phyloP scores from a whole-genome alignment of 2,797 vertebrate genomes.

The Channa striata region DNA sequence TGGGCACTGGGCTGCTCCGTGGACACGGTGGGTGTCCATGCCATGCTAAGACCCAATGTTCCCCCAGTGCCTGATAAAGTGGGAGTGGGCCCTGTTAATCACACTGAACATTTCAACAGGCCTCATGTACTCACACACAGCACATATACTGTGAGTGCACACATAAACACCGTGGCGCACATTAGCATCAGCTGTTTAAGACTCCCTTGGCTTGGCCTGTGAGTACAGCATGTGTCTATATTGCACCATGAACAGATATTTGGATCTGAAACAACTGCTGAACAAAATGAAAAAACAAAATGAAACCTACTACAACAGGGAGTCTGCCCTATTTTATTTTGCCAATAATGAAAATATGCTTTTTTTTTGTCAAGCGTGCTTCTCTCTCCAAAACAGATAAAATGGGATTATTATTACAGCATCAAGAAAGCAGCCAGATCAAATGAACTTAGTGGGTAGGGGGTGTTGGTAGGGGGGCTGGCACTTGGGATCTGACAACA shows the following conservation, averaged over 20 bases:
- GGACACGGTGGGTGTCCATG: conserved; percentile 58
- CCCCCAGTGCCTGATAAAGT: conserved; percentile 67
- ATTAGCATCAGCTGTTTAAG: conserved; percentile 76
- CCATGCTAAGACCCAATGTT: conserved; percentile 67
- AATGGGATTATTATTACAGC: conserved; percentile 84
- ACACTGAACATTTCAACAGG: conserved; percentile 52
- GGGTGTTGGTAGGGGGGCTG: conserved; percentile 78
- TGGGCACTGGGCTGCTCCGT: conserved; percentile 49
- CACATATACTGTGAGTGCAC: conserved; percentile 50
- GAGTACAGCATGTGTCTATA: conserved; percentile 59
- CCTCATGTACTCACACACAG: conserved; percentile 49
- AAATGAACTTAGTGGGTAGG: conserved; percentile 87
- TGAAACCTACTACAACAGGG: conserved; percentile 63
- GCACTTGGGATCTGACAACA: conserved; percentile 90
- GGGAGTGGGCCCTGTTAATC: conserved; percentile 64
- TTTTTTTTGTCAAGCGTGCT: conserved; percentile 55
- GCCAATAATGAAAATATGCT: conserved; percentile 81
- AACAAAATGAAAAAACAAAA: conserved; percentile 80
- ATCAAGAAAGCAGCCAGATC: conserved; percentile 86
- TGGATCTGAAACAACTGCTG: conserved; percentile 67
- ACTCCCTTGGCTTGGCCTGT: conserved; percentile 62
- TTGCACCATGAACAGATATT: conserved; percentile 52
- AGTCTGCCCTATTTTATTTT: conserved; percentile 45
- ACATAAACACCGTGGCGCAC: conserved; percentile 60
- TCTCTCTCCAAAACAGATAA: conserved; percentile 72